Conservation (phyloP, 1,140 invertebrate species). For the Platyscapa corneri region DNA sequence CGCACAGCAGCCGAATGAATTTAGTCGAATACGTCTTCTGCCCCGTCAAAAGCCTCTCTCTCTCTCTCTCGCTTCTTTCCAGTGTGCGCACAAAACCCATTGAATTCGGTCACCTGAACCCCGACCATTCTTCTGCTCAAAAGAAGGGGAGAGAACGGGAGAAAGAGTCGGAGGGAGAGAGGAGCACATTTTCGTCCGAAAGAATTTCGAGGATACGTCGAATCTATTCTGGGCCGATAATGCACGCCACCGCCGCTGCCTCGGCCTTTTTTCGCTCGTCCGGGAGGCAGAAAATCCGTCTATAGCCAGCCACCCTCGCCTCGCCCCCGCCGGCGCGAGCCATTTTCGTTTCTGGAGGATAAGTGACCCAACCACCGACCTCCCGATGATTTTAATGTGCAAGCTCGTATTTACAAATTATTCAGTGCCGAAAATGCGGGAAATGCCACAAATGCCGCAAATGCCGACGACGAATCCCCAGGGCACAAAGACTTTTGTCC, state of each 20-base stretch:
- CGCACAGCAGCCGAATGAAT: conserved; percentile 31
- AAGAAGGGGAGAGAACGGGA: background rate
- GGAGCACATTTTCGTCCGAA: background rate
- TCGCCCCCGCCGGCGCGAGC: background rate
- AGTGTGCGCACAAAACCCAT: conserved; percentile 47
- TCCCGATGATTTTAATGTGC: background rate
- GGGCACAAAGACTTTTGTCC: background rate
- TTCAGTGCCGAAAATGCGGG: background rate
- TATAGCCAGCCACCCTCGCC: background rate
- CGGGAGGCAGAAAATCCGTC: background rate
- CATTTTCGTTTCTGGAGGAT: conserved; percentile 1
- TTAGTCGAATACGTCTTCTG: conserved; percentile 34
- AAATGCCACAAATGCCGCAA: too few relatives aligned
- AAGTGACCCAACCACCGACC: conserved; percentile 1
- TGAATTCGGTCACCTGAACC: conserved; percentile 51
- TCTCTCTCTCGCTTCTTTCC: background rate
- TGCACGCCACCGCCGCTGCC: background rate
- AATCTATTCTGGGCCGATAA: conserved; percentile 40
- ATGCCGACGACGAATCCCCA: background rate
- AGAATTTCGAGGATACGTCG: conserved; percentile 36
- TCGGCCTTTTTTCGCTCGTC: conserved; percentile 9
- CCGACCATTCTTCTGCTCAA: conserved; percentile 31
- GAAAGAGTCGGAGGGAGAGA: background rate
- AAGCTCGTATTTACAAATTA: conserved; percentile 1
- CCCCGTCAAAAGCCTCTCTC: conserved; percentile 38